Conservation (phyloP, 2,888 invertebrate genomes). For the Diarsia mendica region DNA sequence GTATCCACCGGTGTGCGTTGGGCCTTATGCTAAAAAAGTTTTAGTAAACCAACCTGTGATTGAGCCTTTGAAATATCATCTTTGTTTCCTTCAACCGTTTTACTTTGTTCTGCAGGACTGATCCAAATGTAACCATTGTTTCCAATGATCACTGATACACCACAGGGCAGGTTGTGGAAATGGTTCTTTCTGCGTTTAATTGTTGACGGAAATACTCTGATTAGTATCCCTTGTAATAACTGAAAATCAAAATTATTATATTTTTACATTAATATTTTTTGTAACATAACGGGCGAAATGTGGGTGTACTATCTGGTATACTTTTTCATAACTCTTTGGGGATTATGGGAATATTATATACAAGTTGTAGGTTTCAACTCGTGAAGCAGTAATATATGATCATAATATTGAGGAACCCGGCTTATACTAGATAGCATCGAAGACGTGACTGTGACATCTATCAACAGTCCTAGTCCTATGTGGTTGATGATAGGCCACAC, state of each 20-base stretch:
- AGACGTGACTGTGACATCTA: not conserved
- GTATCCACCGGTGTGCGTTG: no score
- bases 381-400: no score
- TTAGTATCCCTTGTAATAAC: slow-evolving; percentile 96
- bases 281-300: not conserved
- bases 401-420: not conserved
- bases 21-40: not conserved
- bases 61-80: slow-evolving; percentile 78
- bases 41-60: slow-evolving; percentile 71
- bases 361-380: no score
- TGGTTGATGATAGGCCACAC: not conserved
- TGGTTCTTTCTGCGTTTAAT: slow-evolving; percentile 98
- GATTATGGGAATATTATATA: no score
- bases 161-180: slow-evolving; percentile 97
- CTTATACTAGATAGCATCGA: not conserved
- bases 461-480: not conserved
- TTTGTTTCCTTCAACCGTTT: slow-evolving; percentile 88
- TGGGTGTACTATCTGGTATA: no score
- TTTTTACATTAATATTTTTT: not conserved
- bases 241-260: slow-evolving; percentile 74
- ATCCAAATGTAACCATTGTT: slow-evolving; percentile 99
- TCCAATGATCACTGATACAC: slow-evolving; percentile 97
- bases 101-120: slow-evolving; percentile 90
- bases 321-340: no score
- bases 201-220: slow-evolving; percentile 97